These are phyloP conservation scores for Indicator indicator DNA, from an alignment of 2,113 vertebrate genomes.

Conservation along the genomic window DNA sequence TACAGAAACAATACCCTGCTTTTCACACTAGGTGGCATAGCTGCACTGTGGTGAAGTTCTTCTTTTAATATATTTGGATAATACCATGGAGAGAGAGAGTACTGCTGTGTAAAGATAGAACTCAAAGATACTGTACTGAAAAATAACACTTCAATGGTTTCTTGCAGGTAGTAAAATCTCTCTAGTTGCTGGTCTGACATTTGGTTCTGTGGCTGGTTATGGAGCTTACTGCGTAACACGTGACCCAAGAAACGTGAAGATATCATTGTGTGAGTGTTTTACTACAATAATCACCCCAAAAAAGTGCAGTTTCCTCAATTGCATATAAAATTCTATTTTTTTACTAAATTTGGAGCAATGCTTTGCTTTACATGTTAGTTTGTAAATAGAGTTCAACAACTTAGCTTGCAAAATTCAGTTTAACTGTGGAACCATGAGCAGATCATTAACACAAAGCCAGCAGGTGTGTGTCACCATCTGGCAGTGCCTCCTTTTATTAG, in stretches of 20 bases:
- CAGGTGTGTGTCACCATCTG: not conserved
- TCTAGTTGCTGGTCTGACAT: slow-evolving; percentile 86
- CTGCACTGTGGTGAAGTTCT: not conserved
- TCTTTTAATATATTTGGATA: not conserved
- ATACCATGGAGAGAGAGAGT: not conserved
- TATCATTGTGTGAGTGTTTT: slow-evolving; percentile 86
- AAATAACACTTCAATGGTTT: slow-evolving; percentile 12
- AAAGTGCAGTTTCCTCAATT: not conserved
- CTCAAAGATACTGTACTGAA: not conserved
- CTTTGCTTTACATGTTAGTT: not conserved
- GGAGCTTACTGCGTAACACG: slow-evolving; percentile 86
- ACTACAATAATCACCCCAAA: not conserved
- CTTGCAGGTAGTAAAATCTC: slow-evolving; percentile 87
- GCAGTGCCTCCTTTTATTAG: not conserved
- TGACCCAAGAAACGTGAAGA: slow-evolving; percentile 84
- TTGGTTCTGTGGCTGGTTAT: slow-evolving; percentile 86
- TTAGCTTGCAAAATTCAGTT: not conserved
- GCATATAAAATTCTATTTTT: not conserved
- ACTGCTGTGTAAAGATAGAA: not conserved
- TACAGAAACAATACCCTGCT: not conserved
- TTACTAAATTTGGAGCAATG: not conserved
- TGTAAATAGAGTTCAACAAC: not conserved
- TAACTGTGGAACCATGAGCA: not conserved
- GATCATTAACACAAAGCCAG: not conserved
- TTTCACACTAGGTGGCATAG: not conserved